A percentile compares a stretch with the other conserved stretches of the same genome.
phyloP scores from a whole-genome alignment of 2,797 vertebrate genomes.

The Xyrichtys novacula region DNA sequence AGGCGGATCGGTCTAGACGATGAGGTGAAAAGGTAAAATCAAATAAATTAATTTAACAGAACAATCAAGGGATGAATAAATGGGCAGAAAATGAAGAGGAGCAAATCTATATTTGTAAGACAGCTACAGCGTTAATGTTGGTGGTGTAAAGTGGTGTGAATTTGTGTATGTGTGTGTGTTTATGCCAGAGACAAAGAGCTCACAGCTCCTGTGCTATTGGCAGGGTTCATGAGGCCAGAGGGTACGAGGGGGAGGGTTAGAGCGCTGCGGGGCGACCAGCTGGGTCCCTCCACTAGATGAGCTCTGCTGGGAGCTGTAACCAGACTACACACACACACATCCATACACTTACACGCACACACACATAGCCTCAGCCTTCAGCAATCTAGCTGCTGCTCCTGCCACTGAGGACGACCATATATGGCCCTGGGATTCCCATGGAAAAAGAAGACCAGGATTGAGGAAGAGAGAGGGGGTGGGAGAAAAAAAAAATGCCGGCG shows the following conservation, averaged over 20 bases:
- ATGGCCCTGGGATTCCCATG: conserved; percentile 95
- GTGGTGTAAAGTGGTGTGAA: conserved; percentile 20
- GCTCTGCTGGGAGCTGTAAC: conserved; percentile 84
- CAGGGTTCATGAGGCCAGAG: conserved; percentile 78
- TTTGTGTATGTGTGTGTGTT: conserved; percentile 28
- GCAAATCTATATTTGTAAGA: conserved; percentile 5
- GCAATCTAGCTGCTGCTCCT: conserved; percentile 76
- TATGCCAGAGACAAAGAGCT: conserved; percentile 73
- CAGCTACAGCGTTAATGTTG: background rate
- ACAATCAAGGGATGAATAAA: conserved; percentile 19
- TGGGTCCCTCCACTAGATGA: conserved; percentile 80
- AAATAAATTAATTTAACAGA: conserved; percentile 26
- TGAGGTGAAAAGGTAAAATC: conserved; percentile 5
- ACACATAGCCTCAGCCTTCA: conserved; percentile 52
- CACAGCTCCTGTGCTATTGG: conserved; percentile 84
- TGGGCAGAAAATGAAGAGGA: background rate
- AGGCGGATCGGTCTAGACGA: conserved; percentile 32
- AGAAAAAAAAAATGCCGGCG: conserved; percentile 31
- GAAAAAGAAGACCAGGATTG: conserved; percentile 81
- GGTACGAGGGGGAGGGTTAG: conserved; percentile 82
- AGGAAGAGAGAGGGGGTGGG: conserved; percentile 50
- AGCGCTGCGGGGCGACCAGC: conserved; percentile 83
- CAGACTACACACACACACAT: conserved; percentile 53
- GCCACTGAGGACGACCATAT: conserved; percentile 91
- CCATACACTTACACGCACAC: conserved; percentile 31